A percentile compares a stretch with the other conserved stretches of the same genome.
These are phyloP conservation scores for Volucella zonaria DNA, from an alignment of 2,888 invertebrate species.

Conservation along the genomic window DNA sequence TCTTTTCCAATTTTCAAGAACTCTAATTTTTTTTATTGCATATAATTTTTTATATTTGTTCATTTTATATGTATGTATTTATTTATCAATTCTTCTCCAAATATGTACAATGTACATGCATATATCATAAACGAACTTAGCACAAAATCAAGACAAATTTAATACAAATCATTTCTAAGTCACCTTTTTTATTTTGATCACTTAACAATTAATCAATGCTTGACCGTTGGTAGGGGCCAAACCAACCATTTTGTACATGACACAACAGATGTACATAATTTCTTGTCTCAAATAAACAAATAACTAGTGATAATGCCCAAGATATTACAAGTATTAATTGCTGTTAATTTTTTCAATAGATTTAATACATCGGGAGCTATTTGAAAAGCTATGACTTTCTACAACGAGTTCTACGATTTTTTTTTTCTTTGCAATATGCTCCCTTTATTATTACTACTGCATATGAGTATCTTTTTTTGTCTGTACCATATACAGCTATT, in stretches of 20 bases:
- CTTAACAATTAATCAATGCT: conserved; percentile 66
- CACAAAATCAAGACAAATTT: conserved; percentile 14
- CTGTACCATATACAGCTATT: conserved; percentile 57
- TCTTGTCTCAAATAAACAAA: too few species aligned
- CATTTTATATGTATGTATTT: conserved; percentile 59
- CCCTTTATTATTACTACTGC: conserved; percentile 57
- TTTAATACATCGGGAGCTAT: neutral
- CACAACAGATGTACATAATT: too few species aligned
- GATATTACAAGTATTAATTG: too few species aligned
- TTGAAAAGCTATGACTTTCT: conserved; percentile 37
- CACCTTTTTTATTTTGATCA: conserved; percentile 33
- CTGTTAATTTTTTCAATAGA: too few species aligned
- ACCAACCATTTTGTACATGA: too few species aligned
- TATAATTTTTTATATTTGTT: conserved; percentile 8
- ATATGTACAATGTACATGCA: conserved; percentile 62
- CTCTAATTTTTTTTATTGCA: conserved; percentile 43
- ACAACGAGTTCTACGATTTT: conserved; percentile 49
- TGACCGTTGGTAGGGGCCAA: conserved; percentile 24
- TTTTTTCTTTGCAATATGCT: conserved; percentile 17
- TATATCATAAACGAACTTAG: conserved; percentile 59
- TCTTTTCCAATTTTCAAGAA: conserved; percentile 62
- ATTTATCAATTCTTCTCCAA: conserved; percentile 65
- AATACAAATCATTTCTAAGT: conserved; percentile 62
- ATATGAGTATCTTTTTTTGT: conserved; percentile 53
- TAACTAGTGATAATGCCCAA: too few species aligned